phyloP scores from a whole-genome alignment of 1,140 invertebrate genomes.

The Colletes latitarsis region DNA sequence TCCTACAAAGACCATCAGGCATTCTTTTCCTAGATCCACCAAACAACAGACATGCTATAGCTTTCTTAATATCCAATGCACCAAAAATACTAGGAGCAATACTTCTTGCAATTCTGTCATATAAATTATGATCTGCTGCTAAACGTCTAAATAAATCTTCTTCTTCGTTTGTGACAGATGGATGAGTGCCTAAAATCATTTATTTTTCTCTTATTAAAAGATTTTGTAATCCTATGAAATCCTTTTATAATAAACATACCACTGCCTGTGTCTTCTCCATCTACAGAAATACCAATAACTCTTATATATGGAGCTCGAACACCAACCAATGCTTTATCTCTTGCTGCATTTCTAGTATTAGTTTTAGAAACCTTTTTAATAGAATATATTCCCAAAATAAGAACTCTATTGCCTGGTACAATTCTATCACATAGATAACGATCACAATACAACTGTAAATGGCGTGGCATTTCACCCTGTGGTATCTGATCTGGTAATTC shows the following conservation, averaged over 20 bases:
- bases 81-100: conserved; percentile 99
- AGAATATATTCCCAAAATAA: conserved; percentile 97
- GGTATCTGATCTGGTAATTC: conserved; percentile 98
- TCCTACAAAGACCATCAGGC: conserved; percentile 96
- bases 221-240: conserved; percentile 54
- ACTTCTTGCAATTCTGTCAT: conserved; percentile 94
- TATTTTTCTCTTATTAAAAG: too few species aligned
- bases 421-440: conserved; percentile 96
- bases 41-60: conserved; percentile 97
- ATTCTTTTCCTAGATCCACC: conserved; percentile 94
- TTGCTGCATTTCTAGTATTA: conserved; percentile 83
- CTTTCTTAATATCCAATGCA: conserved; percentile 97
- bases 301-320: conserved; percentile 96
- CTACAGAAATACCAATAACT: conserved; percentile 95
- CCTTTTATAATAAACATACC: conserved; percentile 82
- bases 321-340: conserved; percentile 94
- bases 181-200: conserved; percentile 68
- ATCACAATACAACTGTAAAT: conserved; percentile 97
- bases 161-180: conserved; percentile 89
- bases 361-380: conserved; percentile 93
- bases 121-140: conserved; percentile 92
- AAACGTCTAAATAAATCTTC: conserved; percentile 95
- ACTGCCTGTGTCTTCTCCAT: conserved; percentile 86
- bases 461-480: conserved; percentile 98
- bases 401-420: conserved; percentile 97